A percentile compares a stretch with the other conserved stretches of the same genome.
Evolutionary conservation across 2,113 vertebrate species (phyloP).

Genomic region (Elephas maximus): DNA sequence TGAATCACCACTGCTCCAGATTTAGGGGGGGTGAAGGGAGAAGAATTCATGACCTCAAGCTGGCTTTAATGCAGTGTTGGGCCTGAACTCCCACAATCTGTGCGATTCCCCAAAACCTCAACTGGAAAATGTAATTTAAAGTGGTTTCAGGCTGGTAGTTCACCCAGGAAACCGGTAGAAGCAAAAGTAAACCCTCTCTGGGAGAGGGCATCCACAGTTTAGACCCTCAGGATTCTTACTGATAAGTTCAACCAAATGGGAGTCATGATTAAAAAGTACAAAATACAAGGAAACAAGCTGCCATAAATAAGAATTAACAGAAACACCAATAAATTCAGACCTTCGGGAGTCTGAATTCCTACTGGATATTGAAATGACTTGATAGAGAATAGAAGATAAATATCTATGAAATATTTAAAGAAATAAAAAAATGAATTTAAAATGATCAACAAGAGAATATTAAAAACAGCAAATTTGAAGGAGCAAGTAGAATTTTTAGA

Average conservation of each 20-base stretch:
- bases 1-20: neutral
- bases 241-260: neutral
- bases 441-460: neutral
- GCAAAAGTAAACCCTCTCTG: neutral
- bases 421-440: slow-evolving; percentile 10
- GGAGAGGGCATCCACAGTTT: neutral
- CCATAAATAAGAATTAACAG: neutral
- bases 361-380: neutral
- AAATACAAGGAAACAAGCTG: neutral
- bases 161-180: neutral
- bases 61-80: neutral
- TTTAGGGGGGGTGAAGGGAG: neutral
- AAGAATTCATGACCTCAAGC: neutral
- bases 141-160: neutral
- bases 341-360: neutral
- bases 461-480: neutral
- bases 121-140: neutral
- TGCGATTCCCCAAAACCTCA: neutral
- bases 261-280: neutral
- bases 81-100: neutral
- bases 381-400: neutral
- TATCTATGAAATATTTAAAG: neutral
- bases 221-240: neutral
- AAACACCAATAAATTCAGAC: neutral
- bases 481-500: neutral